Conservation (phyloP, 1,140 invertebrate genomes). For the Liolophura sinensis region DNA sequence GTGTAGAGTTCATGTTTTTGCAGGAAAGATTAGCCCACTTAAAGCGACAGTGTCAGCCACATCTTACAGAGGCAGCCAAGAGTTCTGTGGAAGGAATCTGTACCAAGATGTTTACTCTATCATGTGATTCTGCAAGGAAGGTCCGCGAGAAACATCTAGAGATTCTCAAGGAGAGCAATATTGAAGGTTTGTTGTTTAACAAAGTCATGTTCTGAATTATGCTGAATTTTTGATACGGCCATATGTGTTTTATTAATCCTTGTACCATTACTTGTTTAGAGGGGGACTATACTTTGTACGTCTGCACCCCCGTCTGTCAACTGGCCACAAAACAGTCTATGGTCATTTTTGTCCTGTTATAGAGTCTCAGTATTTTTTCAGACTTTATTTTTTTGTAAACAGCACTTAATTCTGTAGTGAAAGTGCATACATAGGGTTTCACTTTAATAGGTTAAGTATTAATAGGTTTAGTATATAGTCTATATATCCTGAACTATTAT, state of each 20-base stretch:
- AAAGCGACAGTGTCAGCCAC: conserved; percentile 91
- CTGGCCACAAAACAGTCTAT: no score
- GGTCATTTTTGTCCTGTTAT: no score
- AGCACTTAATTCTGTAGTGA: no score
- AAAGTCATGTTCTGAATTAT: neutral
- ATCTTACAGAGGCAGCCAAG: conserved; percentile 91
- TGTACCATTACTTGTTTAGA: neutral
- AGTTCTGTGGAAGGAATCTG: conserved; percentile 94
- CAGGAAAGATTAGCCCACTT: conserved; percentile 62
- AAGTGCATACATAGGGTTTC: no score
- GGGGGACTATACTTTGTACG: no score
- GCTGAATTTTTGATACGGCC: neutral
- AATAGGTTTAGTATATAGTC: no score
- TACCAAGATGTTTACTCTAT: conserved; percentile 90
- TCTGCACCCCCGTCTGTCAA: no score
- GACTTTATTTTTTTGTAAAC: no score
- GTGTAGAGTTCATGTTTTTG: conserved; percentile 7
- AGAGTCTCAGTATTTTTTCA: no score
- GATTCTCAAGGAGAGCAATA: conserved; percentile 78
- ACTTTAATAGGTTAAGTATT: no score
- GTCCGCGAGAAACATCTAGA: conserved; percentile 84
- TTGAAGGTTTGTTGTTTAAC: conserved; percentile 33
- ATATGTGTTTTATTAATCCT: neutral
- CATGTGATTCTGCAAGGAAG: conserved; percentile 88
- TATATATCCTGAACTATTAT: no score